Percentiles rank a stretch among this genome's conserved stretches.
These are phyloP conservation scores for Rhabdomys dilectus DNA, from an alignment of 2,113 vertebrate genomes.

Conservation along the genomic window DNA sequence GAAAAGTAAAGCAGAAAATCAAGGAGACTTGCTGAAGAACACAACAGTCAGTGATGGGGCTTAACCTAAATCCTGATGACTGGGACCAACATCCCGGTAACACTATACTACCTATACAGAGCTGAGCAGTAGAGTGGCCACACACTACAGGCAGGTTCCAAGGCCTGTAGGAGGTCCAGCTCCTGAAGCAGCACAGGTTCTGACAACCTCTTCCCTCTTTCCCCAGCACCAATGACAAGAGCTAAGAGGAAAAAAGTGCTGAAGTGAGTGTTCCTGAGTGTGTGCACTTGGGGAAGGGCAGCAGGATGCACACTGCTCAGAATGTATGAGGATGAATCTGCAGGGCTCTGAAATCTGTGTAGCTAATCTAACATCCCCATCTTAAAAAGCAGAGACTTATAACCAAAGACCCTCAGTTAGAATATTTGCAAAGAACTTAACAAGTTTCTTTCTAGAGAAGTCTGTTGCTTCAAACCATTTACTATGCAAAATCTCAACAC, in stretches of 20 bases:
- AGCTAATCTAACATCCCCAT: background rate
- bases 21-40: background rate
- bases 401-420: constrained; percentile 20
- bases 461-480: constrained; percentile 27
- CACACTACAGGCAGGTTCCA: background rate
- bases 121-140: background rate
- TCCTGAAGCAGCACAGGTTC: background rate
- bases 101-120: background rate
- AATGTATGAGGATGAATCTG: background rate
- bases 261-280: background rate
- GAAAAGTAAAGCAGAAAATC: background rate
- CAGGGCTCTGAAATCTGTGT: background rate
- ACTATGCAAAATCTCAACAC: constrained; percentile 9
- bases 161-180: background rate
- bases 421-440: background rate
- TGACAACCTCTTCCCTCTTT: background rate
- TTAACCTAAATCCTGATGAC: background rate
- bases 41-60: background rate
- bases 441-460: constrained; percentile 29
- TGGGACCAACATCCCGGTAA: background rate
- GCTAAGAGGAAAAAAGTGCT: background rate
- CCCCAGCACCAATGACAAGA: background rate
- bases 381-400: constrained; percentile 9
- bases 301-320: background rate
- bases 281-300: background rate